Evolutionary conservation across 2,797 vertebrate genomes (phyloP), one percentile per base, ranked within the genome.

Genomic region (Otus scops): DNA sequence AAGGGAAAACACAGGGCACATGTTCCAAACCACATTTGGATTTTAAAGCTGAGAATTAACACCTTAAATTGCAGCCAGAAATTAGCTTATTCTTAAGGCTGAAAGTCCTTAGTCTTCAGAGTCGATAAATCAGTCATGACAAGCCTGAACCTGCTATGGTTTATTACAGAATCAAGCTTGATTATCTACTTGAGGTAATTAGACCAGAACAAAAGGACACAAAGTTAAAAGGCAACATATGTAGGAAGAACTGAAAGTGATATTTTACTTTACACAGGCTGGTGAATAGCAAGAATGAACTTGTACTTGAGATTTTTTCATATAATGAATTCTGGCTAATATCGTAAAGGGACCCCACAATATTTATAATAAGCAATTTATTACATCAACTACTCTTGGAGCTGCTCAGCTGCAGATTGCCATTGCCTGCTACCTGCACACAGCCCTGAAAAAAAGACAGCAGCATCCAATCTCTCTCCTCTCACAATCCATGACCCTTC

Each of bases 101-200:
- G 95, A 68, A 94, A 94, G 84, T 68, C 84, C 57, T 93, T 85
- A 87, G 41, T 70, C 78, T 85, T 85, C 69, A 53, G 78, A 94
- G 57, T 59, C 2, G 1, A 94, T 86, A 94, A 95, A 95, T 92
- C 94, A 97, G 64, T 68, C 77, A 85, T 78, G 93, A 95, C 93
- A 96, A 79, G 45, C 53, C 81, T 91, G 67, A 95, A 75, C 34
- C 2, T 1, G 65, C 78, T 78, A 83, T 45, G 64, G 64, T 71
- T 96, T 95, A 74, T 94, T 94, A 94, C 61, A 91, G 95, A 96
- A 95, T 95, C 95, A 93, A 80, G 78, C 75, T 88, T 95, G 83
- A 95, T 95, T 92, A 93, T 74, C 74, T 82, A 47, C 88, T 92
- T 83, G 75, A 95, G 41, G 84, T 95, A 93, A 92, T 97, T 88